Evolutionary conservation across 64 coral and sea anemone genomes (phyloP), one percentile per base, ranked within the genome.

Genomic region (Porites lutea): DNA sequence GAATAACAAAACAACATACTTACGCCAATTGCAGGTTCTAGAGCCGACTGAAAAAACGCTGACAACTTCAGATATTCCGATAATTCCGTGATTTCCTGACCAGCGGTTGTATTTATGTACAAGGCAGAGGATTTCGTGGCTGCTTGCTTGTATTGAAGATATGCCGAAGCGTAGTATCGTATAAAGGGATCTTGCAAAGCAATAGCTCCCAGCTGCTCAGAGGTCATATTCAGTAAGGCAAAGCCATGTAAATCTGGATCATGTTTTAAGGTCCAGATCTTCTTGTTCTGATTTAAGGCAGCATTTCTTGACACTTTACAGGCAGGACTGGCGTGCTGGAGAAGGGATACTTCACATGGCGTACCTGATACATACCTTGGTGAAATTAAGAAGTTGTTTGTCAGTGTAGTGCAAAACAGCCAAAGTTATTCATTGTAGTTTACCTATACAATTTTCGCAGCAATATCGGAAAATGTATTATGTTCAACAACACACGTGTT

Each of bases 11-110:
- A 37, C 27, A 37, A 37, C 27, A 37, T 37, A 20, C 3, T 66
- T 83, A 83, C 80, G 27, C 80, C 80, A 83, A 83, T 37, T 8
- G 8, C 80, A 66, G 59, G 80, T 59, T 83, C 80, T 47, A 67
- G 46, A 20, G 12, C 37, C 51, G 62, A 66, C 18, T 83, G 60
- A 18, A 83, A 83, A 83, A 67, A 83, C 43, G 44, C 5, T 20
- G 80, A 16, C 43, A 67, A 8, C 61, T 48, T 19, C 4, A 83
- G 80, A 15, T 83, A 66, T 19, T 83, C 80, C 14, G 61, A 67
- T 2, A 83, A 12, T 2, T 51, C 61, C 0, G 62, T 67, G 14
- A 83, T 67, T 16, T 83, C 80, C 46, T 83, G 43, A 20, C 80
- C 80, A 12, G 27, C 58, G 9, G 80, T 83, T 9, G 47, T 64